Evolutionary conservation across 2,888 invertebrate genomes (phyloP), one percentile per base, ranked within the genome.

Genomic region (Cephonodes hylas): DNA sequence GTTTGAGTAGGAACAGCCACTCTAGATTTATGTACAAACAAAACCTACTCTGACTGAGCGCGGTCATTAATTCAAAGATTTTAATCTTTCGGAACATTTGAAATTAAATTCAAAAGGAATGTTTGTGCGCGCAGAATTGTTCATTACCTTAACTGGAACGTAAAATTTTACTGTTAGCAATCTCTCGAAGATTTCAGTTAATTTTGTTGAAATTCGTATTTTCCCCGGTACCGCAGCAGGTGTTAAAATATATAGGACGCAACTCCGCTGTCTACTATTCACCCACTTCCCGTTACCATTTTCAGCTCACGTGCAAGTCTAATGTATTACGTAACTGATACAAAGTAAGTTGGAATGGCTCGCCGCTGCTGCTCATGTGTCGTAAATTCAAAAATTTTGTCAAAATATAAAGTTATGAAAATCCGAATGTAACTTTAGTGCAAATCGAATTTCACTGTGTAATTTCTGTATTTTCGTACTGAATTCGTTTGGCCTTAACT

Each of bases 271-370:
- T 78, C 79, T 84, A 81, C 77, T 79, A 80, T 84, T 81, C 78
- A 71, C 72, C 69, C 77, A 77, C 68, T 77, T 76, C 75, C 73
- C 65, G 69, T 70, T 77, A 75, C 66, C 59, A 75, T 74, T 81
- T 83, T 80, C 80, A 77, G 74, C 76, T 80, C 81, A 84, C 84
- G 82, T 84, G 80, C 80, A 76, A 68, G 73, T 78, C 77, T 81
- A 79, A 81, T 79, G 78, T 77, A 77, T 73, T 74, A 77, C 64
- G 75, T 75, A 79, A 81, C 76, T 74, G 81, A 83, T 82, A 79
- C 74, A 75, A 72, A 64, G 70, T 72, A 69, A 76, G 72, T 78
- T 79, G 73, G 71, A 81, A 78, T 71, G 68, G 74, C 71, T 74
- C 68, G 62, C 67, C 66, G 68, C 68, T 73, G 68, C 69, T 73